Evolutionary conservation across 1,140 invertebrate species (phyloP).

Genomic region (Aphidius ervi): DNA sequence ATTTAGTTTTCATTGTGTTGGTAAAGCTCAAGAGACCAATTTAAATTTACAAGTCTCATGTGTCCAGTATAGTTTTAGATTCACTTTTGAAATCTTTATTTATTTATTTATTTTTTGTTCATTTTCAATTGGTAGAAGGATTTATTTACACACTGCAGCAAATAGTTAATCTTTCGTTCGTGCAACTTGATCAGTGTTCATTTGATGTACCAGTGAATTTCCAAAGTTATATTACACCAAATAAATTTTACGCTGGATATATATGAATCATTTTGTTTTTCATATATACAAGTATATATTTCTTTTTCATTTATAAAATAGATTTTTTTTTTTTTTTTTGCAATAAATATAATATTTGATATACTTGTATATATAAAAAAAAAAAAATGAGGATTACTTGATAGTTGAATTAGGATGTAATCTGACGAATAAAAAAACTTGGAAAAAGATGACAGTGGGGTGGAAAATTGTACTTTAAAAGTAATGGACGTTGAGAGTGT

Average conservation of each 20-base stretch:
- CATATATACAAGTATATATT: too few species aligned
- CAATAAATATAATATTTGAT: too few species aligned
- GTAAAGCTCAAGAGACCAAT: too few species aligned
- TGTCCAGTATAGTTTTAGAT: too few species aligned
- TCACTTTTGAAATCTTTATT: too few species aligned
- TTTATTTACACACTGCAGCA: not conserved
- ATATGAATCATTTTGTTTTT: conserved; percentile 17
- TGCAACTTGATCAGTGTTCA: conserved; percentile 30
- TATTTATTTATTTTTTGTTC: not conserved
- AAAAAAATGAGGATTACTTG: too few species aligned
- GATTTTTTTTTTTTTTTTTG: not conserved
- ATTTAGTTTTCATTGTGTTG: too few species aligned
- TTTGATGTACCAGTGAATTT: conserved; percentile 30
- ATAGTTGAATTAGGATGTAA: too few species aligned
- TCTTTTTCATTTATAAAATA: not conserved
- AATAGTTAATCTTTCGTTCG: conserved; percentile 22
- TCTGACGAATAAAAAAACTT: too few species aligned
- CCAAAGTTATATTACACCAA: conserved; percentile 29
- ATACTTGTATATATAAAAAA: too few species aligned
- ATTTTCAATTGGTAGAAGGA: not conserved
- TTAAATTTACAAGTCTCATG: too few species aligned
- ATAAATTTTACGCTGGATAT: conserved; percentile 36
- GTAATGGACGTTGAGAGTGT: conserved; percentile 33
- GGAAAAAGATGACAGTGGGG: conserved; percentile 33
- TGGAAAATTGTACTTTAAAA: conserved; percentile 36